These are phyloP conservation scores for Eupithecia exiguata DNA, from an alignment of 2,888 invertebrate species.

Conservation along the genomic window DNA sequence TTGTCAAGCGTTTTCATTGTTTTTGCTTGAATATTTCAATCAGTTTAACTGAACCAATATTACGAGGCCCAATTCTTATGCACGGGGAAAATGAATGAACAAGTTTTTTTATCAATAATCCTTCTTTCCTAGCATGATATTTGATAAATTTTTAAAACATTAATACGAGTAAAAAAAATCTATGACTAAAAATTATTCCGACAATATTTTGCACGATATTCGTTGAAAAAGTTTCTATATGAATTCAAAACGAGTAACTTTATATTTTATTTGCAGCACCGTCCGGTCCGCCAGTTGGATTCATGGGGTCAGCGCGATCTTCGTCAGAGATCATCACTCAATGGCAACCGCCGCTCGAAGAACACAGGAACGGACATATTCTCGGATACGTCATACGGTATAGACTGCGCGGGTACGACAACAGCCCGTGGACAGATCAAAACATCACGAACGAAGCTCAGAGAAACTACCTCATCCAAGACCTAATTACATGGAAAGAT, in stretches of 20 bases:
- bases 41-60: background rate
- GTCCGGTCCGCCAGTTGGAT: conserved; percentile 96
- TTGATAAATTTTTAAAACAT: background rate
- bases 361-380: conserved; percentile 97
- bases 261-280: conserved; percentile 87
- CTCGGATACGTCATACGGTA: conserved; percentile 96
- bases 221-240: background rate
- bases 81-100: background rate
- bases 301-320: conserved; percentile 96
- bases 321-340: conserved; percentile 98
- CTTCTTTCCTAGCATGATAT: background rate
- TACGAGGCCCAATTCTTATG: background rate
- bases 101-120: background rate
- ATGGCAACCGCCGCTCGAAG: conserved; percentile 97
- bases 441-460: conserved; percentile 97
- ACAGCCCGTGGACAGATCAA: conserved; percentile 95
- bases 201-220: conserved; percentile 3
- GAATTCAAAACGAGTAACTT: background rate
- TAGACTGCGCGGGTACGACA: conserved; percentile 94
- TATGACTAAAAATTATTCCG: background rate
- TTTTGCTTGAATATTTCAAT: background rate
- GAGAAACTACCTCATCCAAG: conserved; percentile 93
- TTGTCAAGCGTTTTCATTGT: background rate
- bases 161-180: too few species aligned
- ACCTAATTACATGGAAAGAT: conserved; percentile 98